phyloP scores from a whole-genome alignment of 2,797 vertebrate genomes.

The Thamnophis elegans region DNA sequence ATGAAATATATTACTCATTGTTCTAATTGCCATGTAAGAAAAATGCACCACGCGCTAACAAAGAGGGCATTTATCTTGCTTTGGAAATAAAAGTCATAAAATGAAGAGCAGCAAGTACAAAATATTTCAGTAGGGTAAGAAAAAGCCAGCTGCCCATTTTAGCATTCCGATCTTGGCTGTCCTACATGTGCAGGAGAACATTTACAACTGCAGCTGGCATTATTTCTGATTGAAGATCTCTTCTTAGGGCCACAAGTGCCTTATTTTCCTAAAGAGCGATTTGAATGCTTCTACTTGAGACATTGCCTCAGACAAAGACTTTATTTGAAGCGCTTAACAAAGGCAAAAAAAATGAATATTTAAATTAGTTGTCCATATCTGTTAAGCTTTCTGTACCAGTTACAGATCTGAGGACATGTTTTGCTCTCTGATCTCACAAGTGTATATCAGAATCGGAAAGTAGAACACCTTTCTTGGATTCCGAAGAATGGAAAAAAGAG shows the following conservation, averaged over 20 bases:
- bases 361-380: background rate
- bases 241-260: constrained; percentile 36
- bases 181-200: constrained; percentile 51
- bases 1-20: background rate
- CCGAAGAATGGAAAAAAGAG: background rate
- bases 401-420: background rate
- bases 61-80: background rate
- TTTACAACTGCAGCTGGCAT: constrained; percentile 56
- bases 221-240: constrained; percentile 60
- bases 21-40: background rate
- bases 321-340: fast-evolving
- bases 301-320: constrained; percentile 26
- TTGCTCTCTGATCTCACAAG: background rate
- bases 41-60: background rate
- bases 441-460: background rate
- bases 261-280: constrained; percentile 52
- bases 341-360: background rate
- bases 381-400: background rate
- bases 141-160: constrained; percentile 42
- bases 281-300: constrained; percentile 37
- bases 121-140: constrained; percentile 31
- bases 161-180: constrained; percentile 47
- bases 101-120: constrained; percentile 10
- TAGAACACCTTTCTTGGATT: background rate
- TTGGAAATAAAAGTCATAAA: background rate